Evolutionary conservation across 2,113 vertebrate genomes (phyloP), one percentile per base, ranked within the genome.

Genomic region (Dolichotis patagonum): DNA sequence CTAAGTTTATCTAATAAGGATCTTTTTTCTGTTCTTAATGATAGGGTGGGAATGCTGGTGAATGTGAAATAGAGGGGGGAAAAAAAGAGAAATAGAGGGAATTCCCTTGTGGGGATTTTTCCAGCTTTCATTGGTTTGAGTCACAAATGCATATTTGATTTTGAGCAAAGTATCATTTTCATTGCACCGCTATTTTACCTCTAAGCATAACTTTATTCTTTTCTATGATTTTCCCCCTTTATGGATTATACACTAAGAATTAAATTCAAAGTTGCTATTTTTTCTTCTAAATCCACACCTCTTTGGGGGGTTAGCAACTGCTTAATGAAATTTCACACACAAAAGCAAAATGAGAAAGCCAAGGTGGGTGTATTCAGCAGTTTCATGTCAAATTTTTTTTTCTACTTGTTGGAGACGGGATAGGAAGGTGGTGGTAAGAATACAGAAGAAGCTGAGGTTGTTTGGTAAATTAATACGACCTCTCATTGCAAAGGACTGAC

Each of bases 401-500:
- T 90, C 89, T 88, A 56, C 20, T 91, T 86, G 90, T 69, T 52
- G 9, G 38, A 46, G 46, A 20, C 43, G 41, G 41, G n/a, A n/a
- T n/a, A n/a, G n/a, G n/a, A n/a, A n/a, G n/a, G n/a, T n/a, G n/a
- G n/a, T n/a, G n/a, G 87, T 85, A 58, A 78, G 58, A 87, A 54
- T 71, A 32, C 67, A 84, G 84, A 85, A 97, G 83, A 60, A 88
- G 32, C 62, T 92, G 78, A n/a, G 69, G 85, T 54, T 89, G 89
- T 97, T 73, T 81, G 60, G 96, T 63, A 96, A 97, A 95, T 90
- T 96, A 94, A 30, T 87, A 82, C 19, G 32, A 62, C 82, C 94
- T 96, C 97, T 94, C 96, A 49, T 85, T 95, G 95, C 88, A 96
- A 88, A 94, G 84, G 35, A 41, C 0, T 96, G 96, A 94, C 92